phyloP scores from a whole-genome alignment of 2,113 vertebrate genomes.

The Otus sunia region DNA sequence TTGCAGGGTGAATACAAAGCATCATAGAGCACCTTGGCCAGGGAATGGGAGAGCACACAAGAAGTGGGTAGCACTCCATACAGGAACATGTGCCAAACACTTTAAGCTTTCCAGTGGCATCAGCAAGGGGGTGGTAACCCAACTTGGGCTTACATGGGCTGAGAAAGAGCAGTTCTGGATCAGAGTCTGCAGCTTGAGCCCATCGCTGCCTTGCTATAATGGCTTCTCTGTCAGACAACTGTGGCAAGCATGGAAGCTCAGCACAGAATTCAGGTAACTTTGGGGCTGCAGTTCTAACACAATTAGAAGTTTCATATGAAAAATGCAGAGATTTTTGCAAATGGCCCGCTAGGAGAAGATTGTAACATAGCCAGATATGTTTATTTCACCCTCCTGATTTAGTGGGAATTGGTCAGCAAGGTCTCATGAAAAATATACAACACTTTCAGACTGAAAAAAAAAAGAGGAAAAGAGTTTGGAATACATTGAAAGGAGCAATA shows the following conservation, averaged over 20 bases:
- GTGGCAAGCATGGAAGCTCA: background rate
- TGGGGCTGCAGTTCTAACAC: background rate
- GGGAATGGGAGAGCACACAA: accelerated
- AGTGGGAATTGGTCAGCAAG: conserved; percentile 70
- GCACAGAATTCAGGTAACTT: background rate
- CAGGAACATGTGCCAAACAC: background rate
- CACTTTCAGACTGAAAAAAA: conserved; percentile 44
- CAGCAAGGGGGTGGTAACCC: background rate
- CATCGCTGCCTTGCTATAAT: background rate
- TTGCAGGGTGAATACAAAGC: background rate
- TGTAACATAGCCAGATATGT: background rate
- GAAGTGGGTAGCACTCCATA: background rate
- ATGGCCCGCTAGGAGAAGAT: background rate
- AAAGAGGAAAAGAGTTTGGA: conserved; percentile 55
- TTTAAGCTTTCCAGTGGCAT: background rate
- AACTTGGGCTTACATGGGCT: background rate
- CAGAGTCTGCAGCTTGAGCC: background rate
- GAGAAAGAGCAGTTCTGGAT: background rate
- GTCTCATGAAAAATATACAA: conserved; percentile 65
- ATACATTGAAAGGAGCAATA: conserved; percentile 65
- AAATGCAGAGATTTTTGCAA: background rate
- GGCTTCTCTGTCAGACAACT: background rate
- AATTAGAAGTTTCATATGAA: background rate
- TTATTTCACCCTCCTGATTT: conserved; percentile 52
- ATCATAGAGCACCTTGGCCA: background rate